These are phyloP conservation scores for Phortica variegata DNA, from an alignment of 1,140 invertebrate species.

Conservation along the genomic window DNA sequence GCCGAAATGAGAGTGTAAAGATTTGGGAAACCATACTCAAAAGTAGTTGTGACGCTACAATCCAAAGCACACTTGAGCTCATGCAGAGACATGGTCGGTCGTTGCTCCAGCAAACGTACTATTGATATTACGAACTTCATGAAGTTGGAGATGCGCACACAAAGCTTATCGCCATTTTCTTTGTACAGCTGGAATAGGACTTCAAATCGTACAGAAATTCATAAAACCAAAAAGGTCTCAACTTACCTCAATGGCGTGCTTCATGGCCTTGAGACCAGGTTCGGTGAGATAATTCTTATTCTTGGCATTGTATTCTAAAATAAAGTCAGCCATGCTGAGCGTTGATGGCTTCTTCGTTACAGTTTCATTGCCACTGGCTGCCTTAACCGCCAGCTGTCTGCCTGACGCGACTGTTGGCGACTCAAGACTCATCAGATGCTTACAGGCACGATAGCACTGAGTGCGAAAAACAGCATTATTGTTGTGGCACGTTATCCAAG, in stretches of 20 bases:
- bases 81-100: constrained; percentile 29
- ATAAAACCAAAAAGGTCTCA: no score
- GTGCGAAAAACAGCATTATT: constrained; percentile 38
- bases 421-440: constrained; percentile 25
- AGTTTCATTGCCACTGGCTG: not conserved
- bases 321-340: constrained; percentile 21
- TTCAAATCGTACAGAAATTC: not conserved
- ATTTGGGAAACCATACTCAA: constrained; percentile 58
- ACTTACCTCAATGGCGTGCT: constrained; percentile 45
- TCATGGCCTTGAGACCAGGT: constrained; percentile 38
- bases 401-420: not conserved
- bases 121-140: constrained; percentile 42
- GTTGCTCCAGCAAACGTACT: constrained; percentile 38
- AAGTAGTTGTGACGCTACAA: constrained; percentile 31
- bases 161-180: constrained; percentile 19
- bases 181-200: not conserved
- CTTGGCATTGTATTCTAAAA: constrained; percentile 33
- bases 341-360: not conserved
- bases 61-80: constrained; percentile 39
- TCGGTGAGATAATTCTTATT: constrained; percentile 29
- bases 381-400: not conserved
- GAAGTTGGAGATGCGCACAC: constrained; percentile 36
- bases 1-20: constrained; percentile 59
- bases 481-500: constrained; percentile 48
- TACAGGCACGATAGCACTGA: constrained; percentile 40